These are phyloP conservation scores for Hyles euphorbiae DNA, from an alignment of 1,140 invertebrate genomes.

Conservation along the genomic window DNA sequence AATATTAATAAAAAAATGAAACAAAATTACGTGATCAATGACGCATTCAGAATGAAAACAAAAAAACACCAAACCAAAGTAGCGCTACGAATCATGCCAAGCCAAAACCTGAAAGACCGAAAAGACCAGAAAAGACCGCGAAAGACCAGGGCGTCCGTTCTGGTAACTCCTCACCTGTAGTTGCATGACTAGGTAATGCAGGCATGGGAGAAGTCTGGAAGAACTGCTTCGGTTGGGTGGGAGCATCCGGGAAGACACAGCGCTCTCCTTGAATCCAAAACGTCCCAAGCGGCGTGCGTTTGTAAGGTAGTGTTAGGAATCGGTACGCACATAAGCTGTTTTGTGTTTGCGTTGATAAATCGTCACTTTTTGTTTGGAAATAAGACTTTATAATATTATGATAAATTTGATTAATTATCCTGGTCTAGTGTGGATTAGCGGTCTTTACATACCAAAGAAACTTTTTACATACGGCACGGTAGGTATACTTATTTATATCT, in stretches of 20 bases:
- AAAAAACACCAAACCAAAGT: slow-evolving; percentile 3
- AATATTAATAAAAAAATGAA: too few relatives aligned
- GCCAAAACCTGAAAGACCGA: slow-evolving; percentile 2
- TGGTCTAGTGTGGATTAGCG: too few relatives aligned
- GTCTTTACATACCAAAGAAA: too few relatives aligned
- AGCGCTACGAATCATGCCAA: slow-evolving; percentile 17
- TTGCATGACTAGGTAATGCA: slow-evolving; percentile 66
- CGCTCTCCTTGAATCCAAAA: slow-evolving; percentile 51
- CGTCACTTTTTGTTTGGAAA: slow-evolving; percentile 4
- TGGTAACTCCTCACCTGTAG: slow-evolving; percentile 67
- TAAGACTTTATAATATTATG: not conserved
- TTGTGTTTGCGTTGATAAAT: slow-evolving; percentile 19
- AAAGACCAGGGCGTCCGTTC: slow-evolving; percentile 45
- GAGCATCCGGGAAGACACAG: slow-evolving; percentile 64
- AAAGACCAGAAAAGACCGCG: not conserved
- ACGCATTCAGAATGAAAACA: too few relatives aligned
- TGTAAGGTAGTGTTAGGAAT: slow-evolving; percentile 16
- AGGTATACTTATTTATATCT: too few relatives aligned
- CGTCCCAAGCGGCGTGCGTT: slow-evolving; percentile 49
- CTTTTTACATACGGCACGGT: too few relatives aligned
- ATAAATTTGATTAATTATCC: not conserved
- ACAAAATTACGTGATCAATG: too few relatives aligned
- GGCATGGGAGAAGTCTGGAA: slow-evolving; percentile 54
- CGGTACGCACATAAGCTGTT: slow-evolving; percentile 9
- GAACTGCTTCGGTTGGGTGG: slow-evolving; percentile 59